Percentiles rank a stretch among this genome's conserved stretches.
These are phyloP conservation scores for Horisme vitalbata DNA, from an alignment of 2,888 invertebrate species.

Conservation along the genomic window DNA sequence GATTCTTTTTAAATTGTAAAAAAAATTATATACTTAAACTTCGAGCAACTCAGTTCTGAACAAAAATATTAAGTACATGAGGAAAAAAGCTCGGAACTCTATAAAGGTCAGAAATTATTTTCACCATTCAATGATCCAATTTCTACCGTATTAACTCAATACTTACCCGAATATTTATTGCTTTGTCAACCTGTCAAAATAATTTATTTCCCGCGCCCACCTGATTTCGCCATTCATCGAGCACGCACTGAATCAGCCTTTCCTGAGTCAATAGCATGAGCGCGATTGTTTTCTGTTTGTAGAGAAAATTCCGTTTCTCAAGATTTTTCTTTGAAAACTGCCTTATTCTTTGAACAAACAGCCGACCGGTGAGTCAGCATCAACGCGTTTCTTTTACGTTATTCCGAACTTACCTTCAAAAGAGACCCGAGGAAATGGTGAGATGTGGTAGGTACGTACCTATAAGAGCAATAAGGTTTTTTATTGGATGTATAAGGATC, in stretches of 20 bases:
- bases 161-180: not conserved
- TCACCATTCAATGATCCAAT: no score
- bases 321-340: slow-evolving; percentile 16
- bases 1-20: no score
- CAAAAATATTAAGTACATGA: no score
- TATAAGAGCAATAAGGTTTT: no score
- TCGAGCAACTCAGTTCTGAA: no score
- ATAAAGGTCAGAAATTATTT: no score
- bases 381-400: slow-evolving; percentile 6
- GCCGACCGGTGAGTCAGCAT: slow-evolving; percentile 14
- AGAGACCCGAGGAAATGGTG: no score
- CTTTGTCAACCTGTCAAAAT: slow-evolving; percentile 12
- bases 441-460: no score
- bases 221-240: slow-evolving; percentile 12
- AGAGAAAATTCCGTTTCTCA: slow-evolving; percentile 18
- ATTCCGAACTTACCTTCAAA: slow-evolving; percentile 3
- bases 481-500: no score
- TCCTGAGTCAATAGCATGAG: slow-evolving; percentile 13
- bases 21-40: no score
- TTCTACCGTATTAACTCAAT: not conserved
- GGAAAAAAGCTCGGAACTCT: no score
- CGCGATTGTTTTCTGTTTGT: slow-evolving; percentile 23
- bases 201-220: slow-evolving; percentile 8
- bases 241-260: slow-evolving; percentile 16
- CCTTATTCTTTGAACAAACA: slow-evolving; percentile 22